A percentile compares a stretch with the other conserved stretches of the same genome.
These are phyloP conservation scores for Myanophis thanlyinensis DNA, from an alignment of 2,113 vertebrate genomes.

Conservation along the genomic window DNA sequence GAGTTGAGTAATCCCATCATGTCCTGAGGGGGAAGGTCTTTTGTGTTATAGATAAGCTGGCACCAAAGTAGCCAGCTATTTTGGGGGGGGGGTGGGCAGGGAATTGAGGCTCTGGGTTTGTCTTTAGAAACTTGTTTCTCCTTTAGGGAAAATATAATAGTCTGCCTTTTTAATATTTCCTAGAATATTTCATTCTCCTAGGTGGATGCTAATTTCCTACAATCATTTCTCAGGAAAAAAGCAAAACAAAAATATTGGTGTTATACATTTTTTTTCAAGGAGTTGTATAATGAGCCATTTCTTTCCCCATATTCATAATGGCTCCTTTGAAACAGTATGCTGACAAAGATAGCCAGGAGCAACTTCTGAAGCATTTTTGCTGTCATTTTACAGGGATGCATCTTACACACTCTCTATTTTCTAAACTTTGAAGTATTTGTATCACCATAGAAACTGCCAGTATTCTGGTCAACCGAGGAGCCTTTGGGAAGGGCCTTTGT, in stretches of 20 bases:
- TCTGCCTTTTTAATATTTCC: too few relatives aligned
- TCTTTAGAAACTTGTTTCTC: too few relatives aligned
- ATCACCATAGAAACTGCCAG: neutral
- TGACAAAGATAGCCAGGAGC: neutral
- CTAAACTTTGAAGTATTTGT: neutral
- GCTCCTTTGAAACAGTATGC: neutral
- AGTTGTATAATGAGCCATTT: neutral
- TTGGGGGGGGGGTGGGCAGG: too few relatives aligned
- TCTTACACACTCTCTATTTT: neutral
- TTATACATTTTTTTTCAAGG: neutral
- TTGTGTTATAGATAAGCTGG: too few relatives aligned
- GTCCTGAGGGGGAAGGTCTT: too few relatives aligned
- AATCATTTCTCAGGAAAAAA: neutral
- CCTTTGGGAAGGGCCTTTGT: neutral
- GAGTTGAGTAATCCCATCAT: too few relatives aligned
- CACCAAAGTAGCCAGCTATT: too few relatives aligned
- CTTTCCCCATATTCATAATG: neutral
- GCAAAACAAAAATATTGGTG: neutral
- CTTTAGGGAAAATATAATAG: too few relatives aligned
- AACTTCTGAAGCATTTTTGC: neutral
- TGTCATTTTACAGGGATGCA: neutral
- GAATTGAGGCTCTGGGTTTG: too few relatives aligned
- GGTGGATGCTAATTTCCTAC: too few relatives aligned
- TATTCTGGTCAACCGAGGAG: neutral
- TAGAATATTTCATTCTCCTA: too few relatives aligned